These are phyloP conservation scores for Ridgeia piscesae DNA, from an alignment of 1,140 invertebrate genomes.

Conservation along the genomic window DNA sequence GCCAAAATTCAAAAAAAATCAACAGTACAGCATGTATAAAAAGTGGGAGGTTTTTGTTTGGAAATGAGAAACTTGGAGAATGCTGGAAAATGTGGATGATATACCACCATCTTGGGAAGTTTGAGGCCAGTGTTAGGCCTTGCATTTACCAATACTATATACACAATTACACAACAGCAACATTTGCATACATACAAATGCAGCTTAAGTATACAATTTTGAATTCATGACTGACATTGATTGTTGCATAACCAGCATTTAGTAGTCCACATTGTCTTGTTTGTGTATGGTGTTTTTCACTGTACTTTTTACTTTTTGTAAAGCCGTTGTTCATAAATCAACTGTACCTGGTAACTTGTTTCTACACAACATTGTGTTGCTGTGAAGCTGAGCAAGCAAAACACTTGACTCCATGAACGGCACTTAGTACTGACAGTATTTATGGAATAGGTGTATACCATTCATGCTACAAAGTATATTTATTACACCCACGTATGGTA, in stretches of 20 bases:
- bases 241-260: neutral
- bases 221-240: neutral
- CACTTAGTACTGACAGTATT: neutral
- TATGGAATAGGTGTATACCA: neutral
- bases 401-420: no score
- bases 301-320: neutral
- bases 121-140: no score
- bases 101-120: no score
- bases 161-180: no score
- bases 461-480: slow-evolving; percentile 1
- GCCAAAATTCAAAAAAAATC: no score
- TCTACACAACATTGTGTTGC: neutral
- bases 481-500: neutral
- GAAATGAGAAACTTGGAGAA: no score
- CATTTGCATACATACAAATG: no score
- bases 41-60: no score
- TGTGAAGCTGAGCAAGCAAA: neutral
- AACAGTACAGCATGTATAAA: no score
- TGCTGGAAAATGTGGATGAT: no score
- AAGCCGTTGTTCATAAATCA: neutral
- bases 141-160: no score
- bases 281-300: neutral
- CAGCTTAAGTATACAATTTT: neutral
- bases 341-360: neutral
- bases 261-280: neutral